A percentile compares a stretch with the other conserved stretches of the same genome.
Evolutionary conservation across 1,140 invertebrate species (phyloP).

Genomic region (Dryas iulia): DNA sequence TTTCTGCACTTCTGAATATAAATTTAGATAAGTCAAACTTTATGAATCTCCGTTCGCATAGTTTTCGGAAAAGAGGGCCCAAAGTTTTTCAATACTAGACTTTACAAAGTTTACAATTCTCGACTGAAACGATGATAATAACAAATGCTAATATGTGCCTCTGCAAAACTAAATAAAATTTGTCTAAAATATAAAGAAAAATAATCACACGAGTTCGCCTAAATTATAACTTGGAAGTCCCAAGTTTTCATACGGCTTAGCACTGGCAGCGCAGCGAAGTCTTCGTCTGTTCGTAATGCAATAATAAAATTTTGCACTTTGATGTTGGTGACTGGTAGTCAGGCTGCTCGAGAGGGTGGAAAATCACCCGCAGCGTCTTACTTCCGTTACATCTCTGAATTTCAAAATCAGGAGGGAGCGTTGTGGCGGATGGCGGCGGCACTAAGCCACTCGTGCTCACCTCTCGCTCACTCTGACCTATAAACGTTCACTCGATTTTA

Average conservation of each 20-base stretch:
- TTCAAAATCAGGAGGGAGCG: constrained; percentile 41
- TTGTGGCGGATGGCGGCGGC: constrained; percentile 49
- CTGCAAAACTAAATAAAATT: too few relatives aligned
- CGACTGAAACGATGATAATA: too few relatives aligned
- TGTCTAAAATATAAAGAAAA: too few relatives aligned
- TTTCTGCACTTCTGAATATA: too few relatives aligned
- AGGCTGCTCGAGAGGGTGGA: constrained; percentile 48
- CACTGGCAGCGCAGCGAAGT: constrained; percentile 38
- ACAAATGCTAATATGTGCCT: too few relatives aligned
- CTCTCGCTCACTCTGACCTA: constrained; percentile 56
- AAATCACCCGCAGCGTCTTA: constrained; percentile 56
- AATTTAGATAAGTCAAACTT: too few relatives aligned
- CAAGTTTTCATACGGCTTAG: constrained; percentile 20
- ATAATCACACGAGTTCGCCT: neutral
- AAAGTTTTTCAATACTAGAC: too few relatives aligned
- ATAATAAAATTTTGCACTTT: constrained; percentile 71
- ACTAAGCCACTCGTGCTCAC: constrained; percentile 51
- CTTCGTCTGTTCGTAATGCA: constrained; percentile 51
- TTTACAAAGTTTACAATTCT: too few relatives aligned
- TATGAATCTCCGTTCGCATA: too few relatives aligned
- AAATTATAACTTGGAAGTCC: neutral
- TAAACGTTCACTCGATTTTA: constrained; percentile 44
- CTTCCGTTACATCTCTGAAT: constrained; percentile 45
- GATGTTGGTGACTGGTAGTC: constrained; percentile 53
- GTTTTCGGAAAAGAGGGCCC: too few relatives aligned